Evolutionary conservation across 2,797 vertebrate species (phyloP), one percentile per base, ranked within the genome.

Genomic region (Xiphophorus birchmanni): DNA sequence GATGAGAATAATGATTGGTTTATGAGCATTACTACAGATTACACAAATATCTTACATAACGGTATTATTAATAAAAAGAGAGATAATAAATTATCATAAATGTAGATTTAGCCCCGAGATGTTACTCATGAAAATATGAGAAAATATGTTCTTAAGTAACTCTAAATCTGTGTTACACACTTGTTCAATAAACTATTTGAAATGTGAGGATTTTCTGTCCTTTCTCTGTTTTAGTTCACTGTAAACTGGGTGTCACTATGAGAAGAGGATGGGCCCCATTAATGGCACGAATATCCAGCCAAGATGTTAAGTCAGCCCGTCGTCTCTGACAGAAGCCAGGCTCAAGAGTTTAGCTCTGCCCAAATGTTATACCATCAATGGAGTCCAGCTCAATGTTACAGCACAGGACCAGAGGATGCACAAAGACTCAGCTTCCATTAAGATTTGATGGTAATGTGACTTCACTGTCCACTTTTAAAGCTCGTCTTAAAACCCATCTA

Each of bases 271-370:
- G 84, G 84, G 80, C 80, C 81, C 81, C 76, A 74, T 77, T 78
- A 83, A 84, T 80, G 56, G 77, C 12, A 23, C 42, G 74, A 86
- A 48, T 56, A 80, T 77, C n/a, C 26, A 56, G 71, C 6, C 75
- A 6, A 65, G 32, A 72, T 56, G 74, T 69, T 63, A 17, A 48
- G 52, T 72, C 75, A 40, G 78, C 72, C 79, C 60, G 85, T 65
- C 45, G 0, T n/a, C 54, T 67, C 32, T 69, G 84, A 92, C 71
- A 78, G 52, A 84, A 86, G 79, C 47, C 90, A 91, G 89, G 86
- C 81, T 71, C 65, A 0, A 75, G 42, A 47, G 79, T 76, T 81
- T 60, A 29, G n/a, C 2, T 5, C 77, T 23, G 47, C 74, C 44
- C 54, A 37, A 45, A 76, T 12, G 56, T 32, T 67, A 60, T 45